Evolutionary conservation across 1,140 invertebrate genomes (phyloP), one percentile per base, ranked within the genome.

Genomic region (Heliconius congener): DNA sequence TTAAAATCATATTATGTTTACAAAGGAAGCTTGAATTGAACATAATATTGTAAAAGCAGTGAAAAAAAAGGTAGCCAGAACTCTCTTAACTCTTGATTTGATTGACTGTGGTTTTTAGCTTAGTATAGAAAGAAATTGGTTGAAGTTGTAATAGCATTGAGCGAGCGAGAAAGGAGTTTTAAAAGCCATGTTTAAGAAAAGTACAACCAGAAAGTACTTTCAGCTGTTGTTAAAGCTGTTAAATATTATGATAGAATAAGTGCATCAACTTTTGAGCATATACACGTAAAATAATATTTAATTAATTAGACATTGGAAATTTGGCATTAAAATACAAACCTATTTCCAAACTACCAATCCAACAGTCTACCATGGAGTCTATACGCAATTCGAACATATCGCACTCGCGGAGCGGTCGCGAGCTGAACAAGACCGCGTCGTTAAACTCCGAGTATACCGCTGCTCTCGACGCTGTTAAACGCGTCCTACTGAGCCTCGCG

Each of bases 301-400:
- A 46, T 55, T 55, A 55, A n/a, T 55, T 19, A n/a, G 1, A 55
- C 52, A 55, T 19, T 19, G 8, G n/a, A n/a, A 23, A 57, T 23
- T n/a, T 1, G 3, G 1, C 3, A 57, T n/a, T 13, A 27, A 27
- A 66, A 13, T 30, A n/a, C 30, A 85, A 88, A 96, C 96, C 97
- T 83, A 97, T 97, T 95, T 98, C 98, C 73, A 98, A 97, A 74
- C 98, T 98, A 37, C 98, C 98, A 42, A 97, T 98, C 98, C 98
- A 99, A 78, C 98, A 96, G 82, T 98, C 98, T 23, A 99, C 98
- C 96, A 99, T 98, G 86, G 97, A 97, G 87, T 99, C 98, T 81
- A 99, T 97, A 71, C 97, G 95, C 50, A 99, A 96, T 93, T 99
- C 98, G 90, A 99, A 99, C 91, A 99, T 96, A 93, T 99, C 98